A percentile compares a stretch with the other conserved stretches of the same genome.
Conservation (phyloP, 2,113 vertebrate genomes). For the Emydocephalus ijimae region DNA sequence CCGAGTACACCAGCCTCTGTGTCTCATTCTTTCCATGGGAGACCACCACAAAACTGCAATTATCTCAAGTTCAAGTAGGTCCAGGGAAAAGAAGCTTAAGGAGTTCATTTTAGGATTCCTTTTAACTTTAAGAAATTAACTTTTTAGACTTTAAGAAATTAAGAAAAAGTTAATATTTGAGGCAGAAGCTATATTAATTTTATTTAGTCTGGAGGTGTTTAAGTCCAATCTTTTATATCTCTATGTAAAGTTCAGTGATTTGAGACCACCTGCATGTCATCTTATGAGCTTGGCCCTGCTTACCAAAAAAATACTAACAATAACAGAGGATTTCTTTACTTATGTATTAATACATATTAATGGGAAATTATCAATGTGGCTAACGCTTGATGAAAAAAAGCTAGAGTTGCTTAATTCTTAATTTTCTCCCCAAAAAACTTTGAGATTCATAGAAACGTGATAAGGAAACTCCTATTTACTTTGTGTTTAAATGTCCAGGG, state of each 20-base stretch:
- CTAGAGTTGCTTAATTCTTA: neutral
- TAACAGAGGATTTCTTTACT: neutral
- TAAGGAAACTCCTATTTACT: neutral
- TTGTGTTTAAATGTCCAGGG: neutral
- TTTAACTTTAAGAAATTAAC: neutral
- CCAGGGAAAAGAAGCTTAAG: neutral
- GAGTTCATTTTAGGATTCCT: neutral
- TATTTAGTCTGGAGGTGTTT: neutral
- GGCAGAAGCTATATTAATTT: neutral
- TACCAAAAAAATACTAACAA: neutral
- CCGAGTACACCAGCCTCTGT: no score
- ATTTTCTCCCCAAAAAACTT: neutral
- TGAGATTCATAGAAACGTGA: neutral
- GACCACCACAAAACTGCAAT: no score
- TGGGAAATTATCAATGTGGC: neutral
- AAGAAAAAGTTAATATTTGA: neutral
- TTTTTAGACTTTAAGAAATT: neutral
- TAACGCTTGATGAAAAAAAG: neutral
- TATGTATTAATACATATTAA: neutral
- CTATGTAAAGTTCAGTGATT: neutral
- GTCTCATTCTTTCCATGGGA: no score
- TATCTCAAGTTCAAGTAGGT: neutral
- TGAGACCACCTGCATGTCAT: neutral
- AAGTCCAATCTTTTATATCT: neutral
- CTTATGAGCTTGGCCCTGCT: neutral